Percentiles rank a stretch among this genome's conserved stretches.
These are phyloP conservation scores for Salarias fasciatus DNA, from an alignment of 2,797 vertebrate species.

Conservation along the genomic window DNA sequence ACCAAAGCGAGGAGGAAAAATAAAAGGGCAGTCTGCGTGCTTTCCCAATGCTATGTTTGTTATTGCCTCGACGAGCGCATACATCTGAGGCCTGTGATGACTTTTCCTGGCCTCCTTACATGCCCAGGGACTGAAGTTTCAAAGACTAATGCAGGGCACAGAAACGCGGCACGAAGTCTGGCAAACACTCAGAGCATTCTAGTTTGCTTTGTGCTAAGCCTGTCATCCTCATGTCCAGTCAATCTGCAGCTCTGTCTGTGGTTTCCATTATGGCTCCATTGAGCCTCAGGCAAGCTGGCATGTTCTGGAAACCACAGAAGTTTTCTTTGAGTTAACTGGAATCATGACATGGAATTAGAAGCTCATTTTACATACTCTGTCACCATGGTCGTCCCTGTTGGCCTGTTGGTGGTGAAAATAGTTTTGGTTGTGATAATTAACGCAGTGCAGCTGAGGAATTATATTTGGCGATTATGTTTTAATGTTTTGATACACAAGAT, in stretches of 20 bases:
- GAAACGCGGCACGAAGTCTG: slow-evolving; percentile 60
- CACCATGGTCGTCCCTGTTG: slow-evolving; percentile 43
- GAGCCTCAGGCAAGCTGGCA: slow-evolving; percentile 64
- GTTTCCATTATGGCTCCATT: slow-evolving; percentile 71
- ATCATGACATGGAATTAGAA: slow-evolving; percentile 70
- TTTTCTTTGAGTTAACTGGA: slow-evolving; percentile 77
- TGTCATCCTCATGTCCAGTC: slow-evolving; percentile 73
- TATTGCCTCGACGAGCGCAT: slow-evolving; percentile 49
- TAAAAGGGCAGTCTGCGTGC: slow-evolving; percentile 49
- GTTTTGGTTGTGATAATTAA: slow-evolving; percentile 52
- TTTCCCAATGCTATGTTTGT: slow-evolving; percentile 67
- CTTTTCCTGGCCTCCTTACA: slow-evolving; percentile 60
- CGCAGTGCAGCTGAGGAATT: slow-evolving; percentile 22
- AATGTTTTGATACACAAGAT: slow-evolving; percentile 10
- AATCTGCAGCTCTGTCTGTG: slow-evolving; percentile 71
- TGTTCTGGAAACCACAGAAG: slow-evolving; percentile 63
- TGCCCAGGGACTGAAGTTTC: slow-evolving; percentile 47
- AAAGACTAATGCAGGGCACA: slow-evolving; percentile 59
- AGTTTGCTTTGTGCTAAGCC: slow-evolving; percentile 66
- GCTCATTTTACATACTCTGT: slow-evolving; percentile 64
- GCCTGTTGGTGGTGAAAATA: slow-evolving; percentile 29
- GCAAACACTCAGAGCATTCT: slow-evolving; percentile 63
- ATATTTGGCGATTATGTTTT: slow-evolving; percentile 16
- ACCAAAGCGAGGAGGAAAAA: slow-evolving; percentile 14
- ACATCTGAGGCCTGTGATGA: slow-evolving; percentile 57